Evolutionary conservation across 1,140 invertebrate species (phyloP).

Genomic region (Galleria mellonella): DNA sequence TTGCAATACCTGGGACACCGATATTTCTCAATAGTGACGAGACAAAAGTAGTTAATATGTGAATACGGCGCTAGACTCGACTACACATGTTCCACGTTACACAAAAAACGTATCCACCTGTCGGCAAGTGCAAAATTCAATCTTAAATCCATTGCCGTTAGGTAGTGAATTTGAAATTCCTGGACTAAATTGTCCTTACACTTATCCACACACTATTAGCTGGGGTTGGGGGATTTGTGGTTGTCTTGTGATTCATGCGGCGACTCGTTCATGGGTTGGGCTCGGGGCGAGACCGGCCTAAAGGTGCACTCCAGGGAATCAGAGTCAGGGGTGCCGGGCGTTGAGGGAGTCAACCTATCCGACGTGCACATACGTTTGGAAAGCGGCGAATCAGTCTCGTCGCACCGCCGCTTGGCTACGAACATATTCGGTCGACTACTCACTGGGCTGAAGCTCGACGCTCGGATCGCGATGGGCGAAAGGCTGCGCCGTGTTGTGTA

Average conservation of each 20-base stretch:
- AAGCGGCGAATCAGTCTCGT: conserved; percentile 77
- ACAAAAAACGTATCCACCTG: no score
- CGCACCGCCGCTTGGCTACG: conserved; percentile 86
- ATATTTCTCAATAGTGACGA: no score
- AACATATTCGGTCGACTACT: conserved; percentile 85
- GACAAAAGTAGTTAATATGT: no score
- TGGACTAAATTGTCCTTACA: background rate
- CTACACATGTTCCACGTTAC: no score
- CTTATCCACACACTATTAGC: conserved; percentile 40
- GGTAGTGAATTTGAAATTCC: background rate
- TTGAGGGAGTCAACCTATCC: conserved; percentile 44
- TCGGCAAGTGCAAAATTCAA: no score
- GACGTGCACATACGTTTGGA: conserved; percentile 52
- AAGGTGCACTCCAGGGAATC: conserved; percentile 58
- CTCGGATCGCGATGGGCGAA: conserved; percentile 88
- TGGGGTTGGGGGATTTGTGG: conserved; percentile 41
- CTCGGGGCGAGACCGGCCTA: conserved; percentile 49
- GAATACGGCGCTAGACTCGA: no score
- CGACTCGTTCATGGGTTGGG: conserved; percentile 37
- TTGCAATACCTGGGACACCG: no score
- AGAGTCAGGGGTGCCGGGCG: conserved; percentile 53
- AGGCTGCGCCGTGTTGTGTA: conserved; percentile 87
- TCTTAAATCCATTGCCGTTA: no score
- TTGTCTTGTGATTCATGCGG: conserved; percentile 18
- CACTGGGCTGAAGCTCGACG: conserved; percentile 81